A percentile compares a stretch with the other conserved stretches of the same genome.
Evolutionary conservation across 2,888 invertebrate species (phyloP).

Genomic region (Eustalomyia histrio): DNA sequence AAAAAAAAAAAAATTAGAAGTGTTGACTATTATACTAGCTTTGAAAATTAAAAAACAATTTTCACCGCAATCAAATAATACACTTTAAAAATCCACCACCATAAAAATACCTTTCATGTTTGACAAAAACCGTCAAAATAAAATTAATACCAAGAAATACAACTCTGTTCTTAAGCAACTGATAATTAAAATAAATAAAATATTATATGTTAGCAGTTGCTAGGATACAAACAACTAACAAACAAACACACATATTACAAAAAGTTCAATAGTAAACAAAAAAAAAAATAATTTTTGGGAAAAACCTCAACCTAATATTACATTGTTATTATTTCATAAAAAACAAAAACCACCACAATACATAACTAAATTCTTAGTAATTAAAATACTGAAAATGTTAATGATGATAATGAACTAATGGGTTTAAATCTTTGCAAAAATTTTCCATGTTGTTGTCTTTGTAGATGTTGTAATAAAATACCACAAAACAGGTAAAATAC

Average conservation of each 20-base stretch:
- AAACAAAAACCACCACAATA: neutral
- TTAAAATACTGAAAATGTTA: slow-evolving; percentile 44
- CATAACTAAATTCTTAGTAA: slow-evolving; percentile 12
- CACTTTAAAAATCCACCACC: neutral
- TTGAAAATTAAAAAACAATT: too few species aligned
- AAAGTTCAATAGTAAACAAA: neutral
- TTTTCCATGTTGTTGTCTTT: slow-evolving; percentile 50
- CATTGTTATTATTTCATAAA: too few species aligned
- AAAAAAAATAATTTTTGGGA: neutral
- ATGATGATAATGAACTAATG: slow-evolving; percentile 60
- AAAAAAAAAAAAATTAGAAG: too few species aligned
- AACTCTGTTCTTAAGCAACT: slow-evolving; percentile 38
- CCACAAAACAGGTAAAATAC: slow-evolving; percentile 59
- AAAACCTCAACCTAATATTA: neutral
- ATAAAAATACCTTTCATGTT: neutral
- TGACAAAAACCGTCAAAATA: neutral
- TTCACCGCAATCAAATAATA: too few species aligned
- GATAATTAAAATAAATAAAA: slow-evolving; percentile 8
- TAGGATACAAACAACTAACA: neutral
- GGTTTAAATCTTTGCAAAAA: slow-evolving; percentile 67
- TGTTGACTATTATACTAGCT: too few species aligned
- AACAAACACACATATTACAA: slow-evolving; percentile 11
- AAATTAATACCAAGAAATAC: slow-evolving; percentile 3
- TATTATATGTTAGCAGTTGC: neutral
- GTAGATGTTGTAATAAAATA: slow-evolving; percentile 60